phyloP scores from a whole-genome alignment of 1,140 invertebrate species.

The Pseudachorutes palmiensis region DNA sequence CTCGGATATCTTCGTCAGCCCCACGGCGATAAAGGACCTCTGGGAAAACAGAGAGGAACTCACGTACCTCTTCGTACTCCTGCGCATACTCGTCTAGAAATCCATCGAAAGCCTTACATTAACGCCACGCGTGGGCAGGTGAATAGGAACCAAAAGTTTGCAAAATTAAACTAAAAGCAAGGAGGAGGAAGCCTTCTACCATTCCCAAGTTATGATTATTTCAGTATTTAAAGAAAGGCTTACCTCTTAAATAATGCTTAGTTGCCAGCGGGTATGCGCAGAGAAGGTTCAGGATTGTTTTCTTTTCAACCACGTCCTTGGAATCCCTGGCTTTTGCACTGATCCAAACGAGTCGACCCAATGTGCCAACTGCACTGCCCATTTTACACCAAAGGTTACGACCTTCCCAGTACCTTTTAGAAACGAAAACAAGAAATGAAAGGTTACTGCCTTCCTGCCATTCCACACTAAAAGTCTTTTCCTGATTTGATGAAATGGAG shows the following conservation, averaged over 20 bases:
- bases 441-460: too few relatives aligned
- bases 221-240: too few relatives aligned
- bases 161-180: too few relatives aligned
- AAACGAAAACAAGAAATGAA: background rate
- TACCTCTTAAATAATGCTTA: conserved; percentile 24
- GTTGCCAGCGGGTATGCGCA: conserved; percentile 24
- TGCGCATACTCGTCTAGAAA: conserved; percentile 23
- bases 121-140: too few relatives aligned
- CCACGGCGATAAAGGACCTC: background rate
- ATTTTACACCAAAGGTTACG: conserved; percentile 2
- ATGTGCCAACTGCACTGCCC: background rate
- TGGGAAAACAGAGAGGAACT: background rate
- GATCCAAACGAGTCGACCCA: conserved; percentile 1
- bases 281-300: conserved; percentile 22
- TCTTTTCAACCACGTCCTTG: conserved; percentile 23
- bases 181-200: too few relatives aligned
- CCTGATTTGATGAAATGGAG: too few relatives aligned
- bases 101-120: too few relatives aligned
- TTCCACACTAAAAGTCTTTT: too few relatives aligned
- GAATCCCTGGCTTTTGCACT: background rate
- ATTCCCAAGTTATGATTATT: too few relatives aligned
- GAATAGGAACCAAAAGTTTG: too few relatives aligned
- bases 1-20: too few relatives aligned
- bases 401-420: conserved; percentile 5
- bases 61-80: background rate